phyloP scores from a whole-genome alignment of 2,888 invertebrate species.

The Epsilonema sp. region DNA sequence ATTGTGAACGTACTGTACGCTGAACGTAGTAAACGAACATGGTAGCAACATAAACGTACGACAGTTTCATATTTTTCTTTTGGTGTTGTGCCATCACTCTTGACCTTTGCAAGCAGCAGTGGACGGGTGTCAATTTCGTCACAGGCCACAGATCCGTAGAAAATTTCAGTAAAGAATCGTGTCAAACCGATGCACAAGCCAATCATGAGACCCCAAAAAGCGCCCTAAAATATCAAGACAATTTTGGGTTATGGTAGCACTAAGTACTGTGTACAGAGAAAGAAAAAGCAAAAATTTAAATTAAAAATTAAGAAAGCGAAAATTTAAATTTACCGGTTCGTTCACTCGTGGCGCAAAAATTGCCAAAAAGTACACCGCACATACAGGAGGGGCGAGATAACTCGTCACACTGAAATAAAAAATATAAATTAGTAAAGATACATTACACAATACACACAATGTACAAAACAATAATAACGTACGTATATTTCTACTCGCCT shows the following conservation, averaged over 20 bases:
- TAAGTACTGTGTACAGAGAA: neutral
- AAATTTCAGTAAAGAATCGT: constrained; percentile 37
- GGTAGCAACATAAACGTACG: too few species aligned
- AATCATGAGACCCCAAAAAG: constrained; percentile 39
- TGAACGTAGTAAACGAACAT: too few species aligned
- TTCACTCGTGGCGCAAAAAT: constrained; percentile 36
- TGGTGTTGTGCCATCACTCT: too few species aligned
- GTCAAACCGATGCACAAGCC: constrained; percentile 32
- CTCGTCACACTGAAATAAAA: constrained; percentile 32
- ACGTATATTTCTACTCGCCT: too few species aligned
- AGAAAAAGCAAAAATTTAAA: constrained; percentile 6
- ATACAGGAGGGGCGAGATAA: constrained; percentile 38
- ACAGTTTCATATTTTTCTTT: too few species aligned
- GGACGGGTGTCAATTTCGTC: constrained; percentile 17
- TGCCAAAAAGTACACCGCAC: constrained; percentile 37
- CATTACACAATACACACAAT: too few species aligned
- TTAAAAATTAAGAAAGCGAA: neutral
- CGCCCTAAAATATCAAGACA: constrained; percentile 34
- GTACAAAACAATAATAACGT: too few species aligned
- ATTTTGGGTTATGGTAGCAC: neutral
- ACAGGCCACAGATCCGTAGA: constrained; percentile 34
- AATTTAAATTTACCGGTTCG: constrained; percentile 32
- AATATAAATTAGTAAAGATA: too few species aligned
- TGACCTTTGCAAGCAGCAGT: constrained; percentile 6
- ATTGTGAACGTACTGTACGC: too few species aligned